These are phyloP conservation scores for Orius laevigatus DNA, from an alignment of 1,140 invertebrate species.

Conservation along the genomic window DNA sequence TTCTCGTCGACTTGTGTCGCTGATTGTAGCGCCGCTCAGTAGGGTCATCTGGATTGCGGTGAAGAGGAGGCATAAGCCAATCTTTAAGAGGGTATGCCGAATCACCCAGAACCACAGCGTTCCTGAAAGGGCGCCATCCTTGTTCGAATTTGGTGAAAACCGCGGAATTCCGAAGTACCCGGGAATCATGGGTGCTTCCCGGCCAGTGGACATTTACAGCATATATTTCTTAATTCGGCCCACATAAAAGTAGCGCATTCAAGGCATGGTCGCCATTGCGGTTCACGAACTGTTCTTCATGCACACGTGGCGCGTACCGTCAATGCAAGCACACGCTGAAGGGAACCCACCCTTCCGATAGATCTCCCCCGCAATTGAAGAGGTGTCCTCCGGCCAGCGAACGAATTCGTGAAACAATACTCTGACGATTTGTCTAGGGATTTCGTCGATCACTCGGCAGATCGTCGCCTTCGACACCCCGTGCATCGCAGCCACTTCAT, in stretches of 20 bases:
- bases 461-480: slow-evolving; percentile 20
- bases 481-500: slow-evolving; percentile 19
- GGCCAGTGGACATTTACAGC: slow-evolving; percentile 20
- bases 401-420: slow-evolving; percentile 16
- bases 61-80: neutral
- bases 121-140: neutral
- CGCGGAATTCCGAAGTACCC: slow-evolving; percentile 20
- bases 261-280: slow-evolving; percentile 22
- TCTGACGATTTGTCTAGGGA: slow-evolving; percentile 14
- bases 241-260: slow-evolving; percentile 20
- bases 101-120: slow-evolving; percentile 4
- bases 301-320: slow-evolving; percentile 17
- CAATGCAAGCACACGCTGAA: slow-evolving; percentile 12
- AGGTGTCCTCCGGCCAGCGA: slow-evolving; percentile 14
- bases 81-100: neutral
- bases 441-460: slow-evolving; percentile 14
- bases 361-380: slow-evolving; percentile 12
- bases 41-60: neutral
- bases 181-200: slow-evolving; percentile 19
- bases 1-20: too few species aligned
- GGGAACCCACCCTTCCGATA: slow-evolving; percentile 6
- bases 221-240: slow-evolving; percentile 20
- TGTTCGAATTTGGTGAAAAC: neutral
- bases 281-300: slow-evolving; percentile 21
- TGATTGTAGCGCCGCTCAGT: too few species aligned